phyloP scores from a whole-genome alignment of 1,140 invertebrate species.

The Drosophila punjabiensis region DNA sequence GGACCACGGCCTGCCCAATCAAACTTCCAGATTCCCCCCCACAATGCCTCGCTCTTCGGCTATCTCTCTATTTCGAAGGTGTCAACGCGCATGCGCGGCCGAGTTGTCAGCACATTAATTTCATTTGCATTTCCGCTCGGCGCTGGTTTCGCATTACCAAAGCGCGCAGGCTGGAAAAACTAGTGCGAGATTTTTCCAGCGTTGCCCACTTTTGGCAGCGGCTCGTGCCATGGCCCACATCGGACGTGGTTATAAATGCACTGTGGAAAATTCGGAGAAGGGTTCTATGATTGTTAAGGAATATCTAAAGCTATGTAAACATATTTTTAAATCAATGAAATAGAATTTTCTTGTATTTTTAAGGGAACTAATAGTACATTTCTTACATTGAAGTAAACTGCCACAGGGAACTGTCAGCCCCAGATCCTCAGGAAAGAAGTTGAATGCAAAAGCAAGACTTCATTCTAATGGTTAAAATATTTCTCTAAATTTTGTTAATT shows the following conservation, averaged over 20 bases:
- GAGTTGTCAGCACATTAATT: constrained; percentile 84
- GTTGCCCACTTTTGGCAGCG: constrained; percentile 69
- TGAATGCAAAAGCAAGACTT: neutral
- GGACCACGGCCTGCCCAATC: constrained; percentile 36
- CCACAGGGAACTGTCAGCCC: neutral
- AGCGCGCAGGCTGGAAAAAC: constrained; percentile 76
- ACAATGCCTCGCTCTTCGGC: constrained; percentile 3
- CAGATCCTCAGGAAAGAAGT: neutral
- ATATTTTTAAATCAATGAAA: neutral
- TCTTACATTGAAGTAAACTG: neutral
- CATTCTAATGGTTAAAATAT: neutral
- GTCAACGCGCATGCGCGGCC: constrained; percentile 80
- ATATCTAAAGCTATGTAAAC: neutral
- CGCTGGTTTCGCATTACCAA: constrained; percentile 80
- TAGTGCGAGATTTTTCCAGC: constrained; percentile 74
- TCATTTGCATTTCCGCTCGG: constrained; percentile 84
- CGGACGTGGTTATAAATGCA: constrained; percentile 8
- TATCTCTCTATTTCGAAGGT: constrained; percentile 57
- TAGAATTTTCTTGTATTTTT: neutral
- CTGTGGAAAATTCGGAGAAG: neutral
- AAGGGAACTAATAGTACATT: too few species aligned
- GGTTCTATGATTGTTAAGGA: neutral
- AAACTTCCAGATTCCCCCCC: constrained; percentile 10
- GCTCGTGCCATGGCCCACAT: constrained; percentile 66
- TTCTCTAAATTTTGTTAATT: too few species aligned